Conservation (phyloP, 2,113 vertebrate species). For the Oncorhynchus mykiss region DNA sequence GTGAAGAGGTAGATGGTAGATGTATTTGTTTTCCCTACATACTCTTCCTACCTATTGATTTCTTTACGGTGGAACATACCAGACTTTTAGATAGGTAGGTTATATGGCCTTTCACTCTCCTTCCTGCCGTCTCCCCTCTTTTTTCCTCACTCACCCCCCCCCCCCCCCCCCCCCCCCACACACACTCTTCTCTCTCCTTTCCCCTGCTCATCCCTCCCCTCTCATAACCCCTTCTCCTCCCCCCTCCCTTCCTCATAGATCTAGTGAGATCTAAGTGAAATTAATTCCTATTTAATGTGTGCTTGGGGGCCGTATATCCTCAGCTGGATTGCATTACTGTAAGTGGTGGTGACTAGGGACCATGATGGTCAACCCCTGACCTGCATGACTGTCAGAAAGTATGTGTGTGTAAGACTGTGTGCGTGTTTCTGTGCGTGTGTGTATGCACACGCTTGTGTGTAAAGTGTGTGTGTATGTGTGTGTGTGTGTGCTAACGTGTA, state of each 20-base stretch:
- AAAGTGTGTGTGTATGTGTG: neutral
- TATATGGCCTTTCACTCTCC: slow-evolving; percentile 27
- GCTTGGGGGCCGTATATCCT: slow-evolving; percentile 49
- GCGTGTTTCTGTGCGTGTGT: slow-evolving; percentile 5
- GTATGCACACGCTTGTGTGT: no score
- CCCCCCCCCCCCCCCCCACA: no score
- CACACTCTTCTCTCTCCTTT: neutral
- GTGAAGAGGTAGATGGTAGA: neutral
- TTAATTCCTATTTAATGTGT: slow-evolving; percentile 60
- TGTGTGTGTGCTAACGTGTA: neutral
- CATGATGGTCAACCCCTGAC: slow-evolving; percentile 36
- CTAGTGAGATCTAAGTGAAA: slow-evolving; percentile 47
- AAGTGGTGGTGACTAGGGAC: slow-evolving; percentile 46
- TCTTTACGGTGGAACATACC: slow-evolving; percentile 44
- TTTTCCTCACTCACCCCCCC: no score
- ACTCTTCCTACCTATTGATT: slow-evolving; percentile 55
- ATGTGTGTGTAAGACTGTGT: slow-evolving; percentile 31
- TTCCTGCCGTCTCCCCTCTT: neutral
- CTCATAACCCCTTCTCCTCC: no score
- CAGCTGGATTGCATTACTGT: slow-evolving; percentile 50
- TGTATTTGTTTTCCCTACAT: neutral
- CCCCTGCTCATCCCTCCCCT: no score
- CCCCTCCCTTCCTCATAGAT: slow-evolving; percentile 16
- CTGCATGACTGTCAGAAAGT: slow-evolving; percentile 32
- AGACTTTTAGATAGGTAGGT: slow-evolving; percentile 29